These are phyloP conservation scores for Drosophila hydei DNA, from an alignment of 1,140 invertebrate species.

Conservation along the genomic window DNA sequence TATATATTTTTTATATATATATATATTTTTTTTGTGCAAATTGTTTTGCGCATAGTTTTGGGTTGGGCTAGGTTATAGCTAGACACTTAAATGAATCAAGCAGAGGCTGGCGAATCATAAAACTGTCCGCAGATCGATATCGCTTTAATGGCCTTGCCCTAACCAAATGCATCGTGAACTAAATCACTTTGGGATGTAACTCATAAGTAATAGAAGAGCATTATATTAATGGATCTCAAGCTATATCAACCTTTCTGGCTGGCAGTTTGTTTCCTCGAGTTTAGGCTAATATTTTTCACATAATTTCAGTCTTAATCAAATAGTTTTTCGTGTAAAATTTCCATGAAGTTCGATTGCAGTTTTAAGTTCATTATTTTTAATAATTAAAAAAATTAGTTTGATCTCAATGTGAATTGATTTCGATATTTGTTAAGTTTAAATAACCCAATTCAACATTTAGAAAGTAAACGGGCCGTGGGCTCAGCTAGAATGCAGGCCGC, in stretches of 20 bases:
- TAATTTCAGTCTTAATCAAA: too few relatives aligned
- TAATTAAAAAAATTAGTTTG: neutral
- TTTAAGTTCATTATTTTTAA: too few relatives aligned
- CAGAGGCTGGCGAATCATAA: conserved; percentile 51
- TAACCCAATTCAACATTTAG: conserved; percentile 55
- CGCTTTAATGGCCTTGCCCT: conserved; percentile 62
- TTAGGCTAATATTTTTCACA: too few relatives aligned
- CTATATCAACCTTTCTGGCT: too few relatives aligned
- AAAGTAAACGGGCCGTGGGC: conserved; percentile 54
- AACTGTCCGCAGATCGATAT: conserved; percentile 54
- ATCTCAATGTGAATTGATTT: neutral
- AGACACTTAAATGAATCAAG: conserved; percentile 58
- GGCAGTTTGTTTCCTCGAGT: too few relatives aligned
- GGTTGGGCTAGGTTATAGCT: conserved; percentile 76
- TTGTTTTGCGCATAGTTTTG: conserved; percentile 26
- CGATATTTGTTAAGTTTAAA: conserved; percentile 9
- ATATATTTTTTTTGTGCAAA: conserved; percentile 36
- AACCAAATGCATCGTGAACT: conserved; percentile 21
- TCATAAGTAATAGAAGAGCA: too few relatives aligned
- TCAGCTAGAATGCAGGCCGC: conserved; percentile 53
- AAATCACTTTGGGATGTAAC: neutral
- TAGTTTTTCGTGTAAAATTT: too few relatives aligned
- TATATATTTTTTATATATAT: conserved; percentile 40
- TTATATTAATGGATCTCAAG: neutral
- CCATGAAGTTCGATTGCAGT: neutral